phyloP scores from a whole-genome alignment of 2,888 invertebrate genomes.

The Apamea anceps region DNA sequence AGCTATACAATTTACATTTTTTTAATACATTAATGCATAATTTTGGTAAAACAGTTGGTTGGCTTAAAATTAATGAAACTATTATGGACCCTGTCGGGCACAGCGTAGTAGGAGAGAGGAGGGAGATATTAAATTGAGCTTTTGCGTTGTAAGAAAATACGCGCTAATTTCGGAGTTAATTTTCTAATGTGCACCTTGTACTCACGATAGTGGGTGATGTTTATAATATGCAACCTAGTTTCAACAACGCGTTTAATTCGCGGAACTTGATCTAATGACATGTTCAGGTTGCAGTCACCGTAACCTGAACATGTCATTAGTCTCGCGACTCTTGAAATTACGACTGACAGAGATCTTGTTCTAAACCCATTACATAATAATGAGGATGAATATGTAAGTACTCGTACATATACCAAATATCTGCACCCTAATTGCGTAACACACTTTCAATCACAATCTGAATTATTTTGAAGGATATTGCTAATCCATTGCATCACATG shows the following conservation, averaged over 20 bases:
- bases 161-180: neutral
- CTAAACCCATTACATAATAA: constrained; percentile 1
- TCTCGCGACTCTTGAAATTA: constrained; percentile 27
- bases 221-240: constrained; percentile 38
- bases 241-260: constrained; percentile 37
- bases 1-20: neutral
- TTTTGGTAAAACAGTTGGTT: neutral
- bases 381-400: neutral
- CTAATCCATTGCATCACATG: neutral
- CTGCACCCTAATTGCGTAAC: neutral
- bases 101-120: neutral
- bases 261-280: constrained; percentile 51
- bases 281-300: constrained; percentile 52
- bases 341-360: constrained; percentile 35
- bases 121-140: neutral
- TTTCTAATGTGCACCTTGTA: constrained; percentile 6
- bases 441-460: neutral
- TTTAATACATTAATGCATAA: neutral
- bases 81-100: neutral
- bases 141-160: neutral
- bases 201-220: constrained; percentile 26
- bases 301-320: constrained; percentile 21
- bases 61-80: neutral
- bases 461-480: neutral
- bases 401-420: neutral